Percentiles rank a stretch among this genome's conserved stretches.
Conservation (phyloP, 2,888 invertebrate genomes). For the Autographa gamma region DNA sequence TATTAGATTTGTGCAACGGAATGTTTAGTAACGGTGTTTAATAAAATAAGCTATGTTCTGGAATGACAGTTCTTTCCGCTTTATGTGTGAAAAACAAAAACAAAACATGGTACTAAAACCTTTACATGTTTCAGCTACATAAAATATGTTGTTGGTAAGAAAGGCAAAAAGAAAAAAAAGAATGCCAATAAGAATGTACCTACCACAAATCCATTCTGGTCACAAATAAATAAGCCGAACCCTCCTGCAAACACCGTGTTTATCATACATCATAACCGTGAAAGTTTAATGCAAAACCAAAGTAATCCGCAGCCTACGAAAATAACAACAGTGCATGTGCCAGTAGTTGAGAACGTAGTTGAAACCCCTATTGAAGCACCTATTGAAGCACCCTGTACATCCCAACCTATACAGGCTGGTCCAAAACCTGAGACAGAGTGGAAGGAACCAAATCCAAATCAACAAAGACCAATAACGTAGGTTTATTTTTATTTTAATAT, state of each 20-base stretch:
- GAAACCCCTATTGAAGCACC: background rate
- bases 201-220: background rate
- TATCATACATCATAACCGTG: background rate
- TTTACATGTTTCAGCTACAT: slow-evolving; percentile 1
- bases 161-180: background rate
- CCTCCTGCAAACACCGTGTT: background rate
- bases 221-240: background rate
- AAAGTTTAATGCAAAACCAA: background rate
- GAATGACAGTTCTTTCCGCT: no score
- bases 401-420: no score
- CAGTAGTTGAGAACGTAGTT: background rate
- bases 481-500: no score
- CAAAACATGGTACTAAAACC: background rate
- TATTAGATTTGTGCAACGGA: background rate
- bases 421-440: no score
- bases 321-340: background rate
- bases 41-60: no score
- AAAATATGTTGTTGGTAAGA: background rate
- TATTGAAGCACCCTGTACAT: background rate
- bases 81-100: background rate
- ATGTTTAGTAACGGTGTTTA: background rate
- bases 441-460: no score
- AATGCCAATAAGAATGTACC: background rate
- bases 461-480: no score
- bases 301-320: background rate